Evolutionary conservation across 2,797 vertebrate species (phyloP).

Genomic region (Amblyopsis hoosieri): DNA sequence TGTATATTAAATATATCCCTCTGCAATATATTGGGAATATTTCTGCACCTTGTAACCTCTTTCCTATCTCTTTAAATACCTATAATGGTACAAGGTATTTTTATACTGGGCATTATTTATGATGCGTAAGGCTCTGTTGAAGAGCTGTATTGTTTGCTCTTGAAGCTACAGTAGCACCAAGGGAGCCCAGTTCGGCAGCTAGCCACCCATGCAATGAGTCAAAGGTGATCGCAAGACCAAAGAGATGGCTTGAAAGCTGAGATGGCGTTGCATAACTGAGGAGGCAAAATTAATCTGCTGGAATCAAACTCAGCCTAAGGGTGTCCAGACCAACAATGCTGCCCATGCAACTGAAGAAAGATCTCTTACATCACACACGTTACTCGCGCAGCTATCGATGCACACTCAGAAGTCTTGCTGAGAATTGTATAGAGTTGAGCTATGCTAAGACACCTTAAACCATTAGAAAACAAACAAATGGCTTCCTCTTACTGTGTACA

Average conservation of each 20-base stretch:
- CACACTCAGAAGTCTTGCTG: slow-evolving; percentile 50
- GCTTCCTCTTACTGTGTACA: slow-evolving; percentile 39
- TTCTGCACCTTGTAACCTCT: no score
- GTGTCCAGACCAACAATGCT: slow-evolving; percentile 65
- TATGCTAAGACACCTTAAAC: slow-evolving; percentile 23
- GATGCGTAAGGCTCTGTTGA: slow-evolving; percentile 48
- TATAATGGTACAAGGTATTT: background rate
- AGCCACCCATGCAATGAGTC: slow-evolving; percentile 66
- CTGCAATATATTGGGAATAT: no score
- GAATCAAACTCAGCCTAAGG: slow-evolving; percentile 70
- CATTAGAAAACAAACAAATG: slow-evolving; percentile 39
- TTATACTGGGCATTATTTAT: slow-evolving; percentile 28
- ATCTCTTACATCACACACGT: slow-evolving; percentile 68
- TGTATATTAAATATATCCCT: no score
- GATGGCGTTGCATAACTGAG: slow-evolving; percentile 68
- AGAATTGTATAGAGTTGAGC: slow-evolving; percentile 37
- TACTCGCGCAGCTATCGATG: slow-evolving; percentile 58
- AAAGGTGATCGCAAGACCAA: slow-evolving; percentile 66
- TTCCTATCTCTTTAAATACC: no score
- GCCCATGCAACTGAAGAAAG: slow-evolving; percentile 65
- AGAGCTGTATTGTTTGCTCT: slow-evolving; percentile 48
- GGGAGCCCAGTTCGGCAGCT: slow-evolving; percentile 53
- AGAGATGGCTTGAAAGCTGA: slow-evolving; percentile 64
- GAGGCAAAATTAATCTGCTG: slow-evolving; percentile 73
- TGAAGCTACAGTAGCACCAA: slow-evolving; percentile 44